phyloP scores from a whole-genome alignment of 1,140 invertebrate genomes.

The Ephestia elutella region DNA sequence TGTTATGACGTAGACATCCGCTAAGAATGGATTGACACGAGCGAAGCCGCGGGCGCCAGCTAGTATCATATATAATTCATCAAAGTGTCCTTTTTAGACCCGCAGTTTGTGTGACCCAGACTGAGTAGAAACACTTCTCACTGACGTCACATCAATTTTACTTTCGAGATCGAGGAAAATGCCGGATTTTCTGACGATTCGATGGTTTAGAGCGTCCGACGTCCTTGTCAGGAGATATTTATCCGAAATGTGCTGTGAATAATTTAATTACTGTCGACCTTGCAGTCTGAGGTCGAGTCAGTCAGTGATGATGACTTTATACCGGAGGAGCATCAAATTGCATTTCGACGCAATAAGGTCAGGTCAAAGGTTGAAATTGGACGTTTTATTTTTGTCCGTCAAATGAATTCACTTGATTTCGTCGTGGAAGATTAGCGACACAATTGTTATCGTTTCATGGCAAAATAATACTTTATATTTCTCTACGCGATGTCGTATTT shows the following conservation, averaged over 20 bases:
- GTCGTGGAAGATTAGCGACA: too few species aligned
- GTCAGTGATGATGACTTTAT: background rate
- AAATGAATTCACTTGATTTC: too few species aligned
- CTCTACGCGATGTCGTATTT: too few species aligned
- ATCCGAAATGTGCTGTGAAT: conserved; percentile 1
- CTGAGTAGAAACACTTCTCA: too few species aligned
- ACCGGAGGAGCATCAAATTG: background rate
- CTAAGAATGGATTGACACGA: too few species aligned
- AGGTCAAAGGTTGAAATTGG: background rate
- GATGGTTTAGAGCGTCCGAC: background rate
- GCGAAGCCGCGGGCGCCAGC: too few species aligned
- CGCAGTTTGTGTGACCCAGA: too few species aligned
- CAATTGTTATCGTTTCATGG: too few species aligned
- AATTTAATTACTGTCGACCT: background rate
- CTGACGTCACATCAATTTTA: background rate
- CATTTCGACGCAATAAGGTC: background rate
- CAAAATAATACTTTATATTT: too few species aligned
- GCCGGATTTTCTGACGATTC: background rate
- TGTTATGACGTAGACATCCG: too few species aligned
- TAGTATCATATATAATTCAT: too few species aligned
- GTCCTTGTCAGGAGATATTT: background rate
- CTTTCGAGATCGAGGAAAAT: background rate
- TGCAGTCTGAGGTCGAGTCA: background rate
- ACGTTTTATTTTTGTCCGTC: background rate
- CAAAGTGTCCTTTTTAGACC: too few species aligned